These are phyloP conservation scores for Gambelia wislizenii DNA, from an alignment of 2,797 vertebrate genomes.

Conservation along the genomic window DNA sequence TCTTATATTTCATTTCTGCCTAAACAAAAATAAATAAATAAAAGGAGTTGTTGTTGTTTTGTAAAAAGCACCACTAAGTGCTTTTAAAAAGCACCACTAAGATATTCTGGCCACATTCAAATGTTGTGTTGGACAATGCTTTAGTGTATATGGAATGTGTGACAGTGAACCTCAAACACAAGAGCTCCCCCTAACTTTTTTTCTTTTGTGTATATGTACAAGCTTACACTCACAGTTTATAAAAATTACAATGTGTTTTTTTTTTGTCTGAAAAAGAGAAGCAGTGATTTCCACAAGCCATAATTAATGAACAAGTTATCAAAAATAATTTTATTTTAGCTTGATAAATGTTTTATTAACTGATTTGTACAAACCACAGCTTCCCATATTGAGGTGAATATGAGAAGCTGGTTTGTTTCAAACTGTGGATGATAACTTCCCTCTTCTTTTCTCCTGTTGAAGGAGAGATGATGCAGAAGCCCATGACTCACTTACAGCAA, in stretches of 20 bases:
- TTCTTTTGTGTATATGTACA: background rate
- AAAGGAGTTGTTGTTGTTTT: background rate
- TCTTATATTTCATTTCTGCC: constrained; percentile 2
- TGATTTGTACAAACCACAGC: background rate
- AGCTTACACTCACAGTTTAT: too few relatives aligned
- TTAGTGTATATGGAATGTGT: background rate
- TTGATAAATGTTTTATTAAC: background rate
- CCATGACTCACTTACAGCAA: background rate
- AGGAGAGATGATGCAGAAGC: background rate
- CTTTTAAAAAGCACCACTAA: background rate
- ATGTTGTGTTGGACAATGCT: background rate
- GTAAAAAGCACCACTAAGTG: background rate
- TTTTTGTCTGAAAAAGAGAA: background rate
- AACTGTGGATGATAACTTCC: background rate
- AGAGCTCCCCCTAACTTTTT: background rate
- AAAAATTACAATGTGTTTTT: background rate
- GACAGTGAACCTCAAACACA: background rate
- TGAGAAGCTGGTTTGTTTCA: background rate
- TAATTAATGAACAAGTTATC: background rate
- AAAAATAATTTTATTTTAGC: background rate
- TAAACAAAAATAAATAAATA: background rate
- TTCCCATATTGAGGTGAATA: background rate
- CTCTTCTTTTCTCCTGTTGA: background rate
- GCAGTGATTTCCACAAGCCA: background rate
- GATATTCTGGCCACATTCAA: background rate